Percentiles rank a stretch among this genome's conserved stretches.
These are phyloP conservation scores for Coptodon bakossiorum DNA, from an alignment of 2,113 vertebrate species.

Conservation along the genomic window DNA sequence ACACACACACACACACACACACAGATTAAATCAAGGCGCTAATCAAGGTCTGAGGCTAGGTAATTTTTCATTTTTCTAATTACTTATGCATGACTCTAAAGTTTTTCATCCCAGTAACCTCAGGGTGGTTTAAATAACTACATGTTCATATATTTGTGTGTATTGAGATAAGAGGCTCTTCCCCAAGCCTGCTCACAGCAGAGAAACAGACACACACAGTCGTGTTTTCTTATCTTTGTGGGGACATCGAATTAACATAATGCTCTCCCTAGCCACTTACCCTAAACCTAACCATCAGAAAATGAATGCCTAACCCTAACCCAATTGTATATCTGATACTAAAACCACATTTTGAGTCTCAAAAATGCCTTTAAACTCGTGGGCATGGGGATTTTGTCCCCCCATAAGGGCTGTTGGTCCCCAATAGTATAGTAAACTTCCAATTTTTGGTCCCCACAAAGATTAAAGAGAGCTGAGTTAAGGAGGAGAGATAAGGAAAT, in stretches of 20 bases:
- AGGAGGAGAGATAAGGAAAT: neutral
- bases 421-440: neutral
- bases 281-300: neutral
- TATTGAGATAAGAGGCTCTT: neutral
- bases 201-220: neutral
- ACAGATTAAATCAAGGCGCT: neutral
- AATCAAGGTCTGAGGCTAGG: slow-evolving; percentile 3
- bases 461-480: neutral
- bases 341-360: neutral
- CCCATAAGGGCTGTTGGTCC: accelerated
- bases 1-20: neutral
- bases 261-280: neutral
- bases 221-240: neutral
- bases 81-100: neutral
- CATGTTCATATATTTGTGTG: neutral
- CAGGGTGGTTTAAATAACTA: neutral
- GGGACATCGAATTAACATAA: neutral
- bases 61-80: slow-evolving; percentile 4
- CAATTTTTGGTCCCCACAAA: neutral
- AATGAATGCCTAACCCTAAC: neutral
- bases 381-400: accelerated
- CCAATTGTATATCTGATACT: neutral
- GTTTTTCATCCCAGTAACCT: neutral
- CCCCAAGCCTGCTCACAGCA: neutral
- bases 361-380: neutral